Conservation (phyloP, 2,888 invertebrate genomes). For the Doris montereyensis region DNA sequence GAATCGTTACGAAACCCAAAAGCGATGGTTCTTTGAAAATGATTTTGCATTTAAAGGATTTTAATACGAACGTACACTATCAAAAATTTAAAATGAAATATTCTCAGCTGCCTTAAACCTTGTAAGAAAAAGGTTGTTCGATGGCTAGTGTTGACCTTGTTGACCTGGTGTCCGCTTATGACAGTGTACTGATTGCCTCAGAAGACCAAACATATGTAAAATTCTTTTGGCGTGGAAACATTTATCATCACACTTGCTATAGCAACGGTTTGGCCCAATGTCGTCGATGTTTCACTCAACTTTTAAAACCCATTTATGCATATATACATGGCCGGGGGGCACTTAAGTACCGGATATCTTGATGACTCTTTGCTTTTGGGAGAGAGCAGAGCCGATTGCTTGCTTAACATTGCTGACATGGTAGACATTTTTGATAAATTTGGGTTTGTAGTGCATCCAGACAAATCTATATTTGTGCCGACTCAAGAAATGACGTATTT, state of each 20-base stretch:
- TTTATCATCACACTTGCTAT: constrained; percentile 26
- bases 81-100: constrained; percentile 43
- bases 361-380: constrained; percentile 10
- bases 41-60: constrained; percentile 37
- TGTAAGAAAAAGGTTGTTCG: constrained; percentile 3
- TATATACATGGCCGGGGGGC: not conserved
- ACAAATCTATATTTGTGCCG: constrained; percentile 23
- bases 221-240: constrained; percentile 33
- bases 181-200: constrained; percentile 21
- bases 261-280: constrained; percentile 24
- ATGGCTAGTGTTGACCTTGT: constrained; percentile 36
- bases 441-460: constrained; percentile 1
- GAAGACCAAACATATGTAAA: constrained; percentile 16
- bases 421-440: not conserved
- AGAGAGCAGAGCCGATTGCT: constrained; percentile 6
- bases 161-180: constrained; percentile 39
- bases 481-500: not conserved
- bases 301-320: constrained; percentile 11
- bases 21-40: constrained; percentile 29
- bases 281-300: too few relatives aligned
- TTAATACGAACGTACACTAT: constrained; percentile 29
- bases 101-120: too few relatives aligned
- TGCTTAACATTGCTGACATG: constrained; percentile 9
- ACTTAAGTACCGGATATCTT: constrained; percentile 14
- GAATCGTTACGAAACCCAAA: constrained; percentile 33